Percentiles rank a stretch among this genome's conserved stretches.
Conservation (phyloP, 92 coral and sea anemone genomes). For the Porites lobata region DNA sequence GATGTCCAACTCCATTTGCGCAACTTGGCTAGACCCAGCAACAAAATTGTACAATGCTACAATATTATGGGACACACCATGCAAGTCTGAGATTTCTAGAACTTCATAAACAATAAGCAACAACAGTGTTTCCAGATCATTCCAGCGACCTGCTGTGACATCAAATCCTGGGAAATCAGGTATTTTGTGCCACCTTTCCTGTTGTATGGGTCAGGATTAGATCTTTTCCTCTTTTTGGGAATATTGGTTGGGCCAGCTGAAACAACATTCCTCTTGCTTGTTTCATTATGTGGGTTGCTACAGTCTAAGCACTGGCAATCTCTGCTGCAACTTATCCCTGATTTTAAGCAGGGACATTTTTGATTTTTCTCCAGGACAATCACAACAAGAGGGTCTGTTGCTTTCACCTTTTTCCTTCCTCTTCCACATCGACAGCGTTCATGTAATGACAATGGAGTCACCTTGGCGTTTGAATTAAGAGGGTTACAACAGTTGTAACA, state of each 20-base stretch:
- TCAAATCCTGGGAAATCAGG: slow-evolving; percentile 27
- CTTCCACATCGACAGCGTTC: slow-evolving; percentile 37
- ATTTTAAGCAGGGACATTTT: slow-evolving; percentile 44
- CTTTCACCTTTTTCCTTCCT: background rate
- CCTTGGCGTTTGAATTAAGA: background rate
- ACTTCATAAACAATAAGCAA: slow-evolving; percentile 16
- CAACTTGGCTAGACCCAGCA: slow-evolving; percentile 5
- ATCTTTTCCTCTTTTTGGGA: slow-evolving; percentile 25
- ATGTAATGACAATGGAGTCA: slow-evolving; percentile 6
- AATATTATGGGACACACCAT: background rate
- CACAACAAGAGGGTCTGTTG: slow-evolving; percentile 13
- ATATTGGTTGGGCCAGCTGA: background rate
- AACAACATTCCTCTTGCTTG: background rate
- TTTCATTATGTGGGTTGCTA: slow-evolving; percentile 29
- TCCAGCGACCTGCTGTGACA: slow-evolving; percentile 39
- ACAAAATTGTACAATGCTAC: background rate
- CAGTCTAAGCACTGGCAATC: slow-evolving; percentile 22
- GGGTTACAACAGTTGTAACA: slow-evolving; percentile 6
- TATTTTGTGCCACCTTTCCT: slow-evolving; percentile 18
- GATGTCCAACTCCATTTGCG: background rate
- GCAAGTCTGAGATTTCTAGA: slow-evolving; percentile 18
- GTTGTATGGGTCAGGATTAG: slow-evolving; percentile 27
- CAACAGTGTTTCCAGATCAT: slow-evolving; percentile 29
- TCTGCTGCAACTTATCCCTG: slow-evolving; percentile 21
- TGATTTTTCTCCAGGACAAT: slow-evolving; percentile 28